Percentiles rank a stretch among this genome's conserved stretches.
phyloP scores from a whole-genome alignment of 2,797 vertebrate species.

The Macropus fuliginosus region DNA sequence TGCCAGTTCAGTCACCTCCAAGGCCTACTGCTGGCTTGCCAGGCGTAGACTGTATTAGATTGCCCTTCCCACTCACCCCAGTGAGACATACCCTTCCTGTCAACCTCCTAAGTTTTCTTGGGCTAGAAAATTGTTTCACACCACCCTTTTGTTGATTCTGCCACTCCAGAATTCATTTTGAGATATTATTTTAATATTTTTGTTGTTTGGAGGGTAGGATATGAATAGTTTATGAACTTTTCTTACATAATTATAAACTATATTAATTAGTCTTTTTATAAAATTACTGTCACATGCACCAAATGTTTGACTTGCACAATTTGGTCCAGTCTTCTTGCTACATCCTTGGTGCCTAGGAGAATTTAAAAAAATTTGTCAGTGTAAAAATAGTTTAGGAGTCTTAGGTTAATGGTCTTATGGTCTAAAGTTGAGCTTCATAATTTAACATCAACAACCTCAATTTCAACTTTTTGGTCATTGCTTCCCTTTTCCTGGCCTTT shows the following conservation, averaged over 20 bases:
- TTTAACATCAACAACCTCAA: slow-evolving; percentile 47
- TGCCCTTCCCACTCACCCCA: background rate
- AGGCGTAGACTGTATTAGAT: background rate
- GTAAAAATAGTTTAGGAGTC: background rate
- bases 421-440: slow-evolving; percentile 30
- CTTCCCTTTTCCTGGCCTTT: background rate
- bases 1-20: background rate
- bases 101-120: background rate
- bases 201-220: background rate
- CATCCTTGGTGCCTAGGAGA: background rate
- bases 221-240: background rate
- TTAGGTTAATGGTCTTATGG: background rate
- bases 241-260: background rate
- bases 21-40: background rate
- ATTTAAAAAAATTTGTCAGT: slow-evolving; percentile 24
- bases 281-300: background rate
- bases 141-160: background rate
- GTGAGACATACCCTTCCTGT: background rate
- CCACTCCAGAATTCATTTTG: background rate
- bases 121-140: background rate
- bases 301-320: background rate
- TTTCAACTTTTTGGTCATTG: background rate
- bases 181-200: background rate
- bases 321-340: background rate
- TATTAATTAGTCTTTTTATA: background rate